Conservation (phyloP, 2,113 vertebrate species). For the Recurvirostra avosetta region DNA sequence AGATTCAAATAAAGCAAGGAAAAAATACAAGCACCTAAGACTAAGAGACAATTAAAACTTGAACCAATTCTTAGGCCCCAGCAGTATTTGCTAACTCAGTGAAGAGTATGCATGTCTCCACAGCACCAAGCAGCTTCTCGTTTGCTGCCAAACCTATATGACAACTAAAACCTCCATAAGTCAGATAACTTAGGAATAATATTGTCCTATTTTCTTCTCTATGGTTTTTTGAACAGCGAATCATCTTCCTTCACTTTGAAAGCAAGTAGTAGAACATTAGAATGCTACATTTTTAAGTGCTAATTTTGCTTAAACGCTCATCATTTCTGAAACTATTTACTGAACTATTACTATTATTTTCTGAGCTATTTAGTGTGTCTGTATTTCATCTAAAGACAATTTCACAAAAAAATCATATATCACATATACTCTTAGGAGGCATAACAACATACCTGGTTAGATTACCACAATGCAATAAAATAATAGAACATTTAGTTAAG, state of each 20-base stretch:
- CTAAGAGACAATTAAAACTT: constrained; percentile 42
- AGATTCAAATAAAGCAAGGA: not conserved
- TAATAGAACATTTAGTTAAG: not conserved
- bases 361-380: not conserved
- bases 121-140: not conserved
- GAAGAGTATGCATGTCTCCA: not conserved
- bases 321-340: not conserved
- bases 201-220: not conserved
- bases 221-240: not conserved
- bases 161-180: constrained; percentile 4
- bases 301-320: not conserved
- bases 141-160: not conserved
- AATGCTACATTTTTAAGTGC: not conserved
- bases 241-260: not conserved
- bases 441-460: not conserved
- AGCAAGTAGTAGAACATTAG: not conserved
- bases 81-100: not conserved
- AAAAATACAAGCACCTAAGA: not conserved
- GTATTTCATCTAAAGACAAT: not conserved
- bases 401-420: not conserved
- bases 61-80: constrained; percentile 1
- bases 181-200: not conserved
- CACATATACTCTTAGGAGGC: not conserved
- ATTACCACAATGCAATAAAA: not conserved
- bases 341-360: not conserved